Evolutionary conservation across 2,113 vertebrate species (phyloP).

Genomic region (Clarias macrocephalus): DNA sequence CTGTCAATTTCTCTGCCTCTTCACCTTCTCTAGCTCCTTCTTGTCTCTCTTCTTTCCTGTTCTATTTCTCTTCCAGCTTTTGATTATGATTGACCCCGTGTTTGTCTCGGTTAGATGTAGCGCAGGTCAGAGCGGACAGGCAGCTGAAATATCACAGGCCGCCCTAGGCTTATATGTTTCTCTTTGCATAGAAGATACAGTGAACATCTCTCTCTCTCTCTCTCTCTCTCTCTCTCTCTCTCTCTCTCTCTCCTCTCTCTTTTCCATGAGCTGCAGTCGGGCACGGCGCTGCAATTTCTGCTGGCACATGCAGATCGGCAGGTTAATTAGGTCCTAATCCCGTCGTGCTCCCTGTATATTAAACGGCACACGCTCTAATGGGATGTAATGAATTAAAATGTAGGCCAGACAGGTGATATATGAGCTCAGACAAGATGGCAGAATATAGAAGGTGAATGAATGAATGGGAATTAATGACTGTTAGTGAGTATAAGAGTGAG

Average conservation of each 20-base stretch:
- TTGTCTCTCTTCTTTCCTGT: background rate
- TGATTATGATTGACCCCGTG: conserved; percentile 74
- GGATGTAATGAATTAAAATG: conserved; percentile 64
- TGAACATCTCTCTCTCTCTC: conserved; percentile 47
- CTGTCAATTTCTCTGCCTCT: conserved; percentile 24
- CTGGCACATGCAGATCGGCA: conserved; percentile 59
- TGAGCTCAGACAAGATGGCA: conserved; percentile 47
- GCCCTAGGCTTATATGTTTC: conserved; percentile 75
- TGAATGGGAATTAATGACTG: conserved; percentile 35
- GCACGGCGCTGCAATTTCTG: conserved; percentile 50
- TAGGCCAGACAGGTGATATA: conserved; percentile 45
- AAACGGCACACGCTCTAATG: conserved; percentile 59
- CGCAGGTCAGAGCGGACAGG: conserved; percentile 71
- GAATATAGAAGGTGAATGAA: conserved; percentile 38
- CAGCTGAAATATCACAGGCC: conserved; percentile 78
- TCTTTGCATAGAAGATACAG: conserved; percentile 71
- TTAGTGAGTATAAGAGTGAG: background rate
- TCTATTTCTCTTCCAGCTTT: conserved; percentile 31
- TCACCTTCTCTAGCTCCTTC: background rate
- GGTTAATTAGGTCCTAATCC: conserved; percentile 68
- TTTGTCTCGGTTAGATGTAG: conserved; percentile 74
- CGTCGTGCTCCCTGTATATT: conserved; percentile 55
- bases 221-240: background rate
- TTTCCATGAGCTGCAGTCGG: conserved; percentile 29
- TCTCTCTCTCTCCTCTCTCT: background rate